Conservation (phyloP, 1,140 invertebrate species). For the Aphelenchoides avenae region DNA sequence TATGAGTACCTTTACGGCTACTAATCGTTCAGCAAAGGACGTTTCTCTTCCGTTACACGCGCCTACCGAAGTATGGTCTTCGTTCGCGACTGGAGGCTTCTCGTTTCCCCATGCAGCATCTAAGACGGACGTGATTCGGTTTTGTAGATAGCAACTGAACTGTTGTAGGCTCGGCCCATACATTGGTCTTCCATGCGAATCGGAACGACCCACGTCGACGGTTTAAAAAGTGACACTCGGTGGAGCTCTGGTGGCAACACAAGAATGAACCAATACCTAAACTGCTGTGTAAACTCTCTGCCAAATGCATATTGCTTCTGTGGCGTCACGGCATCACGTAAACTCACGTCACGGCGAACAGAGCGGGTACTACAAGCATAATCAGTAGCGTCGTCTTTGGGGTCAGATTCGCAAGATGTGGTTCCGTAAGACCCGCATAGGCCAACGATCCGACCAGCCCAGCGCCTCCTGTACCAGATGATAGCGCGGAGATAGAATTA, state of each 20-base stretch:
- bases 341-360: constrained; percentile 43
- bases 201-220: constrained; percentile 39
- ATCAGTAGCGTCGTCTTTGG: constrained; percentile 30
- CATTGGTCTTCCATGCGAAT: too few relatives aligned
- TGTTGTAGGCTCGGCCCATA: too few relatives aligned
- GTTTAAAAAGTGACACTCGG: constrained; percentile 11
- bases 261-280: constrained; percentile 41
- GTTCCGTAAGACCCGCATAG: constrained; percentile 53
- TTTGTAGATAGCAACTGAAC: too few relatives aligned
- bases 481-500: constrained; percentile 47
- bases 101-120: too few relatives aligned
- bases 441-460: constrained; percentile 52
- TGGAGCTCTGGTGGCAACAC: constrained; percentile 24
- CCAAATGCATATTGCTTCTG: too few relatives aligned
- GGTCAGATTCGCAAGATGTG: constrained; percentile 22
- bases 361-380: constrained; percentile 39
- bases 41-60: too few relatives aligned
- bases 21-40: background rate
- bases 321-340: too few relatives aligned
- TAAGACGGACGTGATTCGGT: constrained; percentile 1
- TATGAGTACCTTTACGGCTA: constrained; percentile 14
- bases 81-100: too few relatives aligned
- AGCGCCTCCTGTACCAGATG: constrained; percentile 55
- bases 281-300: too few relatives aligned
- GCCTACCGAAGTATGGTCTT: too few relatives aligned